Base-by-base conservation (phyloP, 2,888 invertebrate genomes). In the Habroteleia sp. region DNA sequence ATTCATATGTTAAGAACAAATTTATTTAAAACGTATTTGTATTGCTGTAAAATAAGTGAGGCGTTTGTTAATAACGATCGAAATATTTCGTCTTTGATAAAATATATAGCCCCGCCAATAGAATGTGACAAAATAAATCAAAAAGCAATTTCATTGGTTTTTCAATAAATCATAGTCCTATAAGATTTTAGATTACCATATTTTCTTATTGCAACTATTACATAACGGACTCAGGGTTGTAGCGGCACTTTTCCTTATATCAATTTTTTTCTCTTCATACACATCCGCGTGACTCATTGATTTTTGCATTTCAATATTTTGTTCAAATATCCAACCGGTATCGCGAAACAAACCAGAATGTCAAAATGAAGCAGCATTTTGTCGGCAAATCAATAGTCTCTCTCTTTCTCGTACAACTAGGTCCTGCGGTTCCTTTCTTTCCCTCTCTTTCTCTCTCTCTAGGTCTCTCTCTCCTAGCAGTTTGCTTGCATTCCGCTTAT, bases 401-500 rank as follows among this genome's bases (percentile, higher is more conserved):
- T 63, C 56, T 27, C 50, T 56, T 54, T 48, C 35, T 42, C 4
- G 37, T 31, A 44, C 54, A 14, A 39, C 58, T 20, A 62, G 71
- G 72, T 56, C 71, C 75, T 71, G 75, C 56, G 71, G 75, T 62
- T 75, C n/a, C n/a, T n/a, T n/a, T n/a, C n/a, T n/a, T n/a, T n/a
- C n/a, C n/a, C n/a, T n/a, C n/a, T n/a, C n/a, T n/a, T n/a, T n/a
- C n/a, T n/a, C n/a, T n/a, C n/a, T n/a, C n/a, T n/a, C n/a, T n/a
- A n/a, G n/a, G n/a, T n/a, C n/a, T n/a, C n/a, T 66, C 54, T 56
- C 66, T 63, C 27, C 10, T 71, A 62, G 63, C 72, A 68, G 76
- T 73, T 73, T 71, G 72, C 76, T 76, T 73, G 72, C 68, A 72
- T 72, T 68, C 63, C 72, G 68, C 68, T 76, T 68, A 69, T 73